Percentiles rank a stretch among this genome's conserved stretches.
Evolutionary conservation across 2,797 vertebrate species (phyloP).

Genomic region (Galago senegalensis): DNA sequence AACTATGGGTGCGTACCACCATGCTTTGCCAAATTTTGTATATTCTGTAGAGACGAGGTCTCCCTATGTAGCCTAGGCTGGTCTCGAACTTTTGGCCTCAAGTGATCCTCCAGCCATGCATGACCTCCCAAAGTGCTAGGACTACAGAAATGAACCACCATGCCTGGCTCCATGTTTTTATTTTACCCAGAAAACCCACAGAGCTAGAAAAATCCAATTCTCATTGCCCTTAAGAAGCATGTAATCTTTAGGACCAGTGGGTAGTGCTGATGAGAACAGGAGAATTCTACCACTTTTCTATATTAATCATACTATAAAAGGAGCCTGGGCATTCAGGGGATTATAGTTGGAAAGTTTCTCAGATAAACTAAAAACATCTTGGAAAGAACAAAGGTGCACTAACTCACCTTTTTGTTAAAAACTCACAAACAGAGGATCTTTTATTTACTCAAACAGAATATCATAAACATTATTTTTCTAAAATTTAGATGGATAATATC

Average conservation of each 20-base stretch:
- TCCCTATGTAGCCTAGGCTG: not conserved
- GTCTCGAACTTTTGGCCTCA: not conserved
- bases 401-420: not conserved
- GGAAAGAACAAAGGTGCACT: not conserved
- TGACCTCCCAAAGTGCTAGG: not conserved
- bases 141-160: not conserved
- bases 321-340: not conserved
- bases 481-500: not conserved
- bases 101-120: not conserved
- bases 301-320: no score
- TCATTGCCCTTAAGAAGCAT: not conserved
- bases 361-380: slow-evolving; percentile 10
- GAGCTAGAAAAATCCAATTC: not conserved
- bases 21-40: not conserved
- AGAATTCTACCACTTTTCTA: not conserved
- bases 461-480: not conserved
- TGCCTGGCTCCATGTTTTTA: not conserved
- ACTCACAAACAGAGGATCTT: not conserved
- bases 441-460: not conserved
- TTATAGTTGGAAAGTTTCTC: not conserved
- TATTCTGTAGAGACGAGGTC: not conserved
- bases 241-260: accelerated
- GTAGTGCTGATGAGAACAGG: not conserved
- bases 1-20: not conserved
- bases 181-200: not conserved